Evolutionary conservation across 2,888 invertebrate species (phyloP).

Genomic region (Tenthredo scrophulariae): DNA sequence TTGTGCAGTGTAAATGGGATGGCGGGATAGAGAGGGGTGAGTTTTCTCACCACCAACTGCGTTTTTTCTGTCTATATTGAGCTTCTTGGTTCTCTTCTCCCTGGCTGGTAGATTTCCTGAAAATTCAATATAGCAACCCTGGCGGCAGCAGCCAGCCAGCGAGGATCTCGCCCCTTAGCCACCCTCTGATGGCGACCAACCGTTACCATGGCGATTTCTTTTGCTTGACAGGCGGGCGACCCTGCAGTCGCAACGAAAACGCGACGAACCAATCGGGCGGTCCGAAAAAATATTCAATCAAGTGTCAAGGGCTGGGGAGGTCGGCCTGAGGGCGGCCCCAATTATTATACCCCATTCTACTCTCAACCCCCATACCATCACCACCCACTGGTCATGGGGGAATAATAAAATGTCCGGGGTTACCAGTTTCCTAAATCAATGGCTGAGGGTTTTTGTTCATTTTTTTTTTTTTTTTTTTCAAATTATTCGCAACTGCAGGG

Average conservation of each 20-base stretch:
- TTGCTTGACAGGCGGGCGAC: conserved; percentile 75
- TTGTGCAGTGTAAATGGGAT: conserved; percentile 49
- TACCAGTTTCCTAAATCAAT: conserved; percentile 77
- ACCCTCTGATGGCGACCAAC: conserved; percentile 63
- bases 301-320: conserved; percentile 75
- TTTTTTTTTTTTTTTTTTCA: not conserved
- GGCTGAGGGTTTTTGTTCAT: conserved; percentile 63
- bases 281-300: conserved; percentile 78
- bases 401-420: conserved; percentile 77
- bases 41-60: conserved; percentile 14
- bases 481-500: conserved; percentile 16
- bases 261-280: conserved; percentile 76
- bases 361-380: conserved; percentile 35
- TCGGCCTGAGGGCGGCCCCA: conserved; percentile 59
- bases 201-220: conserved; percentile 77
- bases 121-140: conserved; percentile 70
- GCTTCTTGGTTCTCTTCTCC: conserved; percentile 24
- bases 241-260: conserved; percentile 63
- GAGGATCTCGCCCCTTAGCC: conserved; percentile 59
- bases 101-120: conserved; percentile 66
- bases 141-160: conserved; percentile 27
- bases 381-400: conserved; percentile 66
- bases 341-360: conserved; percentile 61
- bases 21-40: conserved; percentile 58
- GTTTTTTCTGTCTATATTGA: conserved; percentile 33